phyloP scores from a whole-genome alignment of 2,888 invertebrate genomes.

The Lysandra bellargus region DNA sequence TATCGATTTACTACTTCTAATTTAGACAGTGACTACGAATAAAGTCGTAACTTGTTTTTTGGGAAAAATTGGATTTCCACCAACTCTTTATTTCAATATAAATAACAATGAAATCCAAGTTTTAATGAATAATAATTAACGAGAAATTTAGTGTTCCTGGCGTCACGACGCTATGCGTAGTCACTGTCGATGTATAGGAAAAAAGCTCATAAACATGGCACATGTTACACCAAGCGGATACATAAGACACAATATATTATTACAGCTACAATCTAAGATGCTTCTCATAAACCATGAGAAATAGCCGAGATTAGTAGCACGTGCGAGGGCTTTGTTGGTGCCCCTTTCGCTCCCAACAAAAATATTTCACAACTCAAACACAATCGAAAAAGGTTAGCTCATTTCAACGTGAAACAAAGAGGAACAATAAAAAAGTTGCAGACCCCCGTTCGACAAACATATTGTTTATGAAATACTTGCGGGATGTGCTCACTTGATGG shows the following conservation, averaged over 20 bases:
- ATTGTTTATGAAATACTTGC: conserved; percentile 25
- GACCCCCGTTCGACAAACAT: conserved; percentile 9
- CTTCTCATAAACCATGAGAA: background rate
- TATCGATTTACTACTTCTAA: too few relatives aligned
- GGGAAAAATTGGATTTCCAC: too few relatives aligned
- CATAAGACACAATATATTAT: background rate
- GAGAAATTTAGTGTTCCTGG: too few relatives aligned
- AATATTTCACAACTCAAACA: background rate
- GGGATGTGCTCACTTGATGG: background rate
- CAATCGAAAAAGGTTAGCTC: background rate
- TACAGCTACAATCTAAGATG: background rate
- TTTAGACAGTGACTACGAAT: too few relatives aligned
- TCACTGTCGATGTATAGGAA: background rate
- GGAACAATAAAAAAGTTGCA: conserved; percentile 11
- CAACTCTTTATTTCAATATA: too few relatives aligned
- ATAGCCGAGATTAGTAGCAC: background rate
- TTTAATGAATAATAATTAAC: too few relatives aligned
- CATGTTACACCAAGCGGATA: background rate
- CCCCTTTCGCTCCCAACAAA: background rate
- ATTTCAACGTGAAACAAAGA: background rate
- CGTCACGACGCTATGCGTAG: too few relatives aligned
- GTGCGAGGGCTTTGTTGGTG: background rate
- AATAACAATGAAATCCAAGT: too few relatives aligned
- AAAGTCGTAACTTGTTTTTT: too few relatives aligned
- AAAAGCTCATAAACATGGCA: background rate